phyloP scores from a whole-genome alignment of 2,113 vertebrate genomes.

The Abramis brama region DNA sequence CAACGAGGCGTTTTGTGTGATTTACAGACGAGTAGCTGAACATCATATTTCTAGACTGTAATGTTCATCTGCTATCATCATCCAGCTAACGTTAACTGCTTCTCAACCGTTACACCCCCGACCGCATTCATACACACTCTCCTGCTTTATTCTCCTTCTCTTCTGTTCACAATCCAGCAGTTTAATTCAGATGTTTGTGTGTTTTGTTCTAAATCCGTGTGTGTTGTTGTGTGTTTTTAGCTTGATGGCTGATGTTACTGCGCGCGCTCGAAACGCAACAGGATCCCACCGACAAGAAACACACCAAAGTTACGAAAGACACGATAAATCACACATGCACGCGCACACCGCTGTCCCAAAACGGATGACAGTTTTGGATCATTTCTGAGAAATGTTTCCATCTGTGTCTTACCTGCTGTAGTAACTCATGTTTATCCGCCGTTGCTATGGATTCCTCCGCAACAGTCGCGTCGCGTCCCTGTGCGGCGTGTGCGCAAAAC shows the following conservation, averaged over 20 bases:
- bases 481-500: conserved; percentile 48
- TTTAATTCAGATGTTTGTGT: neutral
- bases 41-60: too few relatives aligned
- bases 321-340: neutral
- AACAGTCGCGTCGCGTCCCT: conserved; percentile 60
- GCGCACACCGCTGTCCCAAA: neutral
- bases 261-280: neutral
- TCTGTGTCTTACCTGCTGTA: conserved; percentile 75
- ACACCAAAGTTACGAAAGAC: conserved; percentile 47
- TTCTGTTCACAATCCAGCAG: neutral
- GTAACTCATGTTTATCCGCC: conserved; percentile 81
- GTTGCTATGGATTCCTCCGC: conserved; percentile 77
- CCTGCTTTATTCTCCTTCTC: neutral
- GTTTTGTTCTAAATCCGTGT: neutral
- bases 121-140: neutral
- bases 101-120: conserved; percentile 2
- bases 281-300: conserved; percentile 19
- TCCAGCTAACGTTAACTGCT: conserved; percentile 8
- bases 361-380: neutral
- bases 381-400: conserved; percentile 30
- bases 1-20: neutral
- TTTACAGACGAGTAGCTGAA: neutral
- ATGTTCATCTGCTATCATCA: neutral
- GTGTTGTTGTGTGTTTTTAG: conserved; percentile 24
- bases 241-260: conserved; percentile 16